phyloP scores from a whole-genome alignment of 1,140 invertebrate genomes.

The Drosophila sturtevanti region DNA sequence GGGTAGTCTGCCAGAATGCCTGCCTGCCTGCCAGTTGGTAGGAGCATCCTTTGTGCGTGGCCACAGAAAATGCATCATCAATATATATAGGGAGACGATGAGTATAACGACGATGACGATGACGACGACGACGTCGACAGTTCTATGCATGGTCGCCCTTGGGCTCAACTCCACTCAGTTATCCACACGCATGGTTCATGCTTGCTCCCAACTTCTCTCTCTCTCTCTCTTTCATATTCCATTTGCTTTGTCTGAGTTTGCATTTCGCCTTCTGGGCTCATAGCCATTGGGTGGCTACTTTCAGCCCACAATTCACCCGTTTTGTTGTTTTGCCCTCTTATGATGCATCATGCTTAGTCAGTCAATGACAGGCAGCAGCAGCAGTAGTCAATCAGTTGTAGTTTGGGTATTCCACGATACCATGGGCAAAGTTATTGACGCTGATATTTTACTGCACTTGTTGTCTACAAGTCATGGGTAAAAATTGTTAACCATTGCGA shows the following conservation, averaged over 20 bases:
- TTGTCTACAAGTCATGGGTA: constrained; percentile 56
- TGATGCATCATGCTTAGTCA: constrained; percentile 60
- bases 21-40: constrained; percentile 7
- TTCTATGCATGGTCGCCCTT: constrained; percentile 39
- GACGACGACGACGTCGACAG: constrained; percentile 4
- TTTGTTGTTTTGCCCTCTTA: constrained; percentile 39
- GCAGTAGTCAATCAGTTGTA: constrained; percentile 12
- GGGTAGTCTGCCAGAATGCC: constrained; percentile 14
- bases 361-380: constrained; percentile 36
- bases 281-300: constrained; percentile 22
- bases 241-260: constrained; percentile 52
- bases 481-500: constrained; percentile 45
- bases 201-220: neutral
- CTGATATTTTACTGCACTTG: constrained; percentile 60
- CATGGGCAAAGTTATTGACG: constrained; percentile 51
- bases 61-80: constrained; percentile 73
- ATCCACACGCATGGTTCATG: constrained; percentile 40
- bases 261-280: constrained; percentile 26
- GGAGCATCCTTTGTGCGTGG: constrained; percentile 38
- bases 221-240: constrained; percentile 9
- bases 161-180: constrained; percentile 38
- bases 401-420: constrained; percentile 16
- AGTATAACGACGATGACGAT: neutral
- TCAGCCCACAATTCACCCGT: constrained; percentile 31
- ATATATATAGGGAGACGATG: constrained; percentile 44